phyloP scores from a whole-genome alignment of 2,113 vertebrate genomes.

The Rana temporaria region DNA sequence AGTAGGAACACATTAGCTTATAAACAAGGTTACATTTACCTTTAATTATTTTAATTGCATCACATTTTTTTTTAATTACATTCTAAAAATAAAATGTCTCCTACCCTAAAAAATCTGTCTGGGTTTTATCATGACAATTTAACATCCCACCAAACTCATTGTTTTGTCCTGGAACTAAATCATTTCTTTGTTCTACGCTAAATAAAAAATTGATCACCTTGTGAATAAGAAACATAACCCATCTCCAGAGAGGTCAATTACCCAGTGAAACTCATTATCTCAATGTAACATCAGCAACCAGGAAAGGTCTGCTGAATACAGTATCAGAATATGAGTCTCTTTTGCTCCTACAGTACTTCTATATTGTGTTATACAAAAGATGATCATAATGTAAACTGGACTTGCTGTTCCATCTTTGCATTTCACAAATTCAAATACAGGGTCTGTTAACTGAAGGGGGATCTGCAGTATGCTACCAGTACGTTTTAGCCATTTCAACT shows the following conservation, averaged over 20 bases:
- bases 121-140: too few relatives aligned
- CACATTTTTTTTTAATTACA: not conserved
- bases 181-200: slow-evolving; percentile 29
- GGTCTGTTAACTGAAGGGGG: too few relatives aligned
- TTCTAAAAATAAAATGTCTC: slow-evolving; percentile 4
- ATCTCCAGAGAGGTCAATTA: slow-evolving; percentile 51
- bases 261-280: slow-evolving; percentile 50
- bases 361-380: not conserved
- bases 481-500: too few relatives aligned
- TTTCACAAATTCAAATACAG: not conserved
- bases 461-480: too few relatives aligned
- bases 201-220: slow-evolving; percentile 52
- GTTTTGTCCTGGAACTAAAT: slow-evolving; percentile 35
- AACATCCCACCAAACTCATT: slow-evolving; percentile 6
- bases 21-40: not conserved
- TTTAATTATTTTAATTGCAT: not conserved
- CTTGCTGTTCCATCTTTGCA: not conserved
- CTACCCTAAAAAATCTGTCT: too few relatives aligned
- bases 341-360: slow-evolving; percentile 9
- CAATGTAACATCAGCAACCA: slow-evolving; percentile 19
- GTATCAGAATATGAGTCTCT: slow-evolving; percentile 13
- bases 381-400: not conserved
- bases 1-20: not conserved
- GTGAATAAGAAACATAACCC: slow-evolving; percentile 32
- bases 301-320: slow-evolving; percentile 27